Percentiles rank a stretch among this genome's conserved stretches.
These are phyloP conservation scores for Bolborhynchus lineola DNA, from an alignment of 2,113 vertebrate genomes.

Conservation along the genomic window DNA sequence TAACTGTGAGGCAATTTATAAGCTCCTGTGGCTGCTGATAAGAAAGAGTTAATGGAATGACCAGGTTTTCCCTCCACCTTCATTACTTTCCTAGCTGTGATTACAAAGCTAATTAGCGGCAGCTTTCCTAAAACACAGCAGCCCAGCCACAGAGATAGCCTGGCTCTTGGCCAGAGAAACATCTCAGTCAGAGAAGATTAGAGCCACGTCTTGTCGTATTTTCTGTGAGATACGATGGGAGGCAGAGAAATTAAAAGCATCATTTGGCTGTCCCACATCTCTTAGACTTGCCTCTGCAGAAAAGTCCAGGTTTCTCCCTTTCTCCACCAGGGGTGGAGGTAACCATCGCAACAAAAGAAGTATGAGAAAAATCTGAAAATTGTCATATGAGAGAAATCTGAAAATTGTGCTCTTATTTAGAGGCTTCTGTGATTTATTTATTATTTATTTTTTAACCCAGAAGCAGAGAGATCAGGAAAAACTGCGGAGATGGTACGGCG, in stretches of 20 bases:
- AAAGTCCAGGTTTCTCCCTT: background rate
- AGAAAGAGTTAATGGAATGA: background rate
- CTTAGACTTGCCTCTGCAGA: background rate
- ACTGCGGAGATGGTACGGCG: accelerated
- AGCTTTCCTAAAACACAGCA: background rate
- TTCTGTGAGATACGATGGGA: background rate
- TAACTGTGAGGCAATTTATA: background rate
- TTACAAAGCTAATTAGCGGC: background rate
- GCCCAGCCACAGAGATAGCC: background rate
- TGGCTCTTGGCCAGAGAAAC: background rate
- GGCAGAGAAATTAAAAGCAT: background rate
- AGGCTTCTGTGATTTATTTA: background rate
- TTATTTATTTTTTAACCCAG: background rate
- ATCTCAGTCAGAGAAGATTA: background rate
- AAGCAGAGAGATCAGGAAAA: too few relatives aligned
- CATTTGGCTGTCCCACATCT: background rate
- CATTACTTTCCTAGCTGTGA: background rate
- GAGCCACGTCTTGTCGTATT: background rate
- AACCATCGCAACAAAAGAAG: background rate
- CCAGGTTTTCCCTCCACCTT: background rate
- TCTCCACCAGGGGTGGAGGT: background rate
- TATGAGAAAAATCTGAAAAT: background rate
- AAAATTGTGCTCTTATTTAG: background rate
- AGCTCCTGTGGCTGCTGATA: background rate
- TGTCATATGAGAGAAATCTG: background rate